Conservation (phyloP, 2,113 vertebrate species). For the Orientallactaga bullata region DNA sequence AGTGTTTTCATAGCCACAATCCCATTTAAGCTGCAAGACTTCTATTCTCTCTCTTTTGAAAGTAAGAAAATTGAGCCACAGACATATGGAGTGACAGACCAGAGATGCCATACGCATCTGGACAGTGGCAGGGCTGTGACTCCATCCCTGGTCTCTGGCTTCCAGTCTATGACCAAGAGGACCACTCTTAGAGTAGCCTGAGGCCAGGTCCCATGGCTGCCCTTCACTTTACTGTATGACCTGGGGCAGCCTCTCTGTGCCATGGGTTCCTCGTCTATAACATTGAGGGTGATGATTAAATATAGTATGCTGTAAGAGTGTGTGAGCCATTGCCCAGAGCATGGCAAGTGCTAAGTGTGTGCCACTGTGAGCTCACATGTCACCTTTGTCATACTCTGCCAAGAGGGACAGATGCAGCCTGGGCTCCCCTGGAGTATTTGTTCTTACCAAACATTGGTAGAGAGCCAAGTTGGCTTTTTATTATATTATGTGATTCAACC, state of each 20-base stretch:
- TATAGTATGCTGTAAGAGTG: rapidly evolving
- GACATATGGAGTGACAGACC: conserved; percentile 15
- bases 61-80: conserved; percentile 2
- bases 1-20: neutral
- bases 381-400: neutral
- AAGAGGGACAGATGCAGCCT: neutral
- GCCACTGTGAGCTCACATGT: neutral
- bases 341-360: neutral
- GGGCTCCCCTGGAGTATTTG: conserved; percentile 5
- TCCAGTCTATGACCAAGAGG: neutral
- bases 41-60: neutral
- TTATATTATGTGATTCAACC: neutral
- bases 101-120: neutral
- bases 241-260: neutral
- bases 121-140: neutral
- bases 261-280: neutral
- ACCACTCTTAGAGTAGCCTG: neutral
- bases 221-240: neutral
- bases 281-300: neutral
- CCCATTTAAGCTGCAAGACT: neutral
- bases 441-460: neutral
- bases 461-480: neutral
- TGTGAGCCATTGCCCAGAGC: rapidly evolving
- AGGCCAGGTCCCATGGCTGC: neutral
- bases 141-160: neutral